Percentiles rank a stretch among this genome's conserved stretches.
phyloP scores from a whole-genome alignment of 2,113 vertebrate genomes.

The Takifugu flavidus region DNA sequence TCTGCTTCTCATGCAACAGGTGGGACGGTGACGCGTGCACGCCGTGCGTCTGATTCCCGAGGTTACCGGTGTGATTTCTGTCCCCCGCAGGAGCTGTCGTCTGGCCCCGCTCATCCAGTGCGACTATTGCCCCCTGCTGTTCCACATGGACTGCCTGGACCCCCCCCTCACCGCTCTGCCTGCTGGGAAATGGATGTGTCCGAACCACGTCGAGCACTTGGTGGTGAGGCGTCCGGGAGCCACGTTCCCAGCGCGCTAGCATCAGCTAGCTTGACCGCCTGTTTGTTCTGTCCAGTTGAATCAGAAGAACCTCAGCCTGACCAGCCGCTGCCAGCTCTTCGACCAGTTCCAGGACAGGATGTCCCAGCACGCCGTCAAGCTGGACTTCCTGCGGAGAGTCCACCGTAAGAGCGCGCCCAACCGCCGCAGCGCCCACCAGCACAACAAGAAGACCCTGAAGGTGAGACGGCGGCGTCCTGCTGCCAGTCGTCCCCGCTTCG shows the following conservation, averaged over 20 bases:
- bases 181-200: slow-evolving; percentile 98
- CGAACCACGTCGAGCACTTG: slow-evolving; percentile 94
- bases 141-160: slow-evolving; percentile 98
- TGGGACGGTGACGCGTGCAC: slow-evolving; percentile 32
- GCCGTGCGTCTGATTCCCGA: too few relatives aligned
- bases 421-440: slow-evolving; percentile 77
- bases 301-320: slow-evolving; percentile 92
- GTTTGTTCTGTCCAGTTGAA: slow-evolving; percentile 79
- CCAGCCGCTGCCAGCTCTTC: slow-evolving; percentile 95
- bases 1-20: slow-evolving; percentile 97
- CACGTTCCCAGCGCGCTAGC: too few relatives aligned
- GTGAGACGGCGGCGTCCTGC: slow-evolving; percentile 54
- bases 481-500: neutral
- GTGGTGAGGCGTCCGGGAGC: slow-evolving; percentile 78
- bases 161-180: slow-evolving; percentile 96
- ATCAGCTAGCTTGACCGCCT: too few relatives aligned
- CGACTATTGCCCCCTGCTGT: slow-evolving; percentile 95
- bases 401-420: slow-evolving; percentile 90
- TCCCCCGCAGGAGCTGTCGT: slow-evolving; percentile 86
- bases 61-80: neutral
- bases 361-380: slow-evolving; percentile 94
- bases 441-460: slow-evolving; percentile 88
- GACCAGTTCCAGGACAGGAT: slow-evolving; percentile 97
- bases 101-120: slow-evolving; percentile 96
- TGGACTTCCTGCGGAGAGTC: slow-evolving; percentile 92